Conservation (phyloP, 1,140 invertebrate species). For the Orius insidiosus region DNA sequence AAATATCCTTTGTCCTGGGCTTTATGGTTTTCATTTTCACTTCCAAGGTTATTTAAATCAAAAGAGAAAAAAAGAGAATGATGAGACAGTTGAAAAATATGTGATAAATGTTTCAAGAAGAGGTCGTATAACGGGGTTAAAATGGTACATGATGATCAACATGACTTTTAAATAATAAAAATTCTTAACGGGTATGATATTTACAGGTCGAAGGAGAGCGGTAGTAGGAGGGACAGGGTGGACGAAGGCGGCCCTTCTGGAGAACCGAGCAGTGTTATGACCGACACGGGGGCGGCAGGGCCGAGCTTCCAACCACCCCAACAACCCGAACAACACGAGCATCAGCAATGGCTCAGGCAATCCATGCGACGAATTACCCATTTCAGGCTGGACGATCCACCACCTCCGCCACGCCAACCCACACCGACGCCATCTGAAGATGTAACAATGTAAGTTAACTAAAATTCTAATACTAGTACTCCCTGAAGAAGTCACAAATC, state of each 20-base stretch:
- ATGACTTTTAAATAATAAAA: too few relatives aligned
- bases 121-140: too few relatives aligned
- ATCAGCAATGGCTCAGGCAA: constrained; percentile 8
- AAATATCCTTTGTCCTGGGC: not conserved
- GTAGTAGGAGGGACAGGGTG: not conserved
- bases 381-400: constrained; percentile 11
- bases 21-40: too few relatives aligned
- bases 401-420: not conserved
- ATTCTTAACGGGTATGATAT: too few relatives aligned
- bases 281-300: not conserved
- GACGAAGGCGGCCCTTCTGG: not conserved
- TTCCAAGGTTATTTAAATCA: too few relatives aligned
- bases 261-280: not conserved
- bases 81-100: too few relatives aligned
- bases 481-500: too few relatives aligned
- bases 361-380: constrained; percentile 14
- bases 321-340: not conserved
- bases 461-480: not conserved
- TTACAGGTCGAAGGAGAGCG: too few relatives aligned
- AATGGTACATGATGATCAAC: too few relatives aligned
- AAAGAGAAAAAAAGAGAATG: too few relatives aligned
- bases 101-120: too few relatives aligned
- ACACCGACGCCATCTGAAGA: not conserved
- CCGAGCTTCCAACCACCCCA: not conserved
- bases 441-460: not conserved